Evolutionary conservation across 2,797 vertebrate genomes (phyloP), one percentile per base, ranked within the genome.

Genomic region (Glossophaga mutica): DNA sequence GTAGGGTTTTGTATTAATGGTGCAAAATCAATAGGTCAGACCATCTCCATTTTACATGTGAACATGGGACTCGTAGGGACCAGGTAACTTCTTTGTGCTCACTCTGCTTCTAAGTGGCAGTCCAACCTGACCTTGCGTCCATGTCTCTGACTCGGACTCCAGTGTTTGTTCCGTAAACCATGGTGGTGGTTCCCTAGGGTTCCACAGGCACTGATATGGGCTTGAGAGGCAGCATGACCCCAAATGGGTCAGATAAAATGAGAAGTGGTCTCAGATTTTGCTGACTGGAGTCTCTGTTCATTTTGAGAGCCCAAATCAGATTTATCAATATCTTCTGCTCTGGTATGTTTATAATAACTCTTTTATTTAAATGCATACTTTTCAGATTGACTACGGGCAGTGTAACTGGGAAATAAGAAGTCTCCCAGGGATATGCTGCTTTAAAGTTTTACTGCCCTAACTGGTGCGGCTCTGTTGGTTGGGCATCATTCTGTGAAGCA

Each of bases 211-310:
- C 22, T 19, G 87, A 70, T 79, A n/a, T 4, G 92, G 73, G 89
- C 57, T 93, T 26, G 90, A 68, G 70, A 48, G 83, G 81, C 55
- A 94, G 76, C 48, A 59, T 62, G 5, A 42, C 91, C 91, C 83
- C 52, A 94, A 94, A 96, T 89, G 92, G 95, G 92, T 96, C 91
- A 97, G 94, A 89, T 95, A 97, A 96, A 97, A 97, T 96, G 97
- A 97, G 96, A 96, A 97, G 74, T 97, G 87, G 93, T 96, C 90
- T 97, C 90, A 92, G 95, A 95, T 97, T 96, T 94, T 96, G 96
- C 95, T 96, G 83, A 97, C 74, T 97, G 94, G 4, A 59, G 55
- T 96, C 94, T 95, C 95, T 96, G 78, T 71, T n/a, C 50, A 95
- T 94, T 96, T 97, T 62, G 14, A 16, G 96, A 96, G 83, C 37